Evolutionary conservation across 1,140 invertebrate genomes (phyloP).

Genomic region (Lithobius niger): DNA sequence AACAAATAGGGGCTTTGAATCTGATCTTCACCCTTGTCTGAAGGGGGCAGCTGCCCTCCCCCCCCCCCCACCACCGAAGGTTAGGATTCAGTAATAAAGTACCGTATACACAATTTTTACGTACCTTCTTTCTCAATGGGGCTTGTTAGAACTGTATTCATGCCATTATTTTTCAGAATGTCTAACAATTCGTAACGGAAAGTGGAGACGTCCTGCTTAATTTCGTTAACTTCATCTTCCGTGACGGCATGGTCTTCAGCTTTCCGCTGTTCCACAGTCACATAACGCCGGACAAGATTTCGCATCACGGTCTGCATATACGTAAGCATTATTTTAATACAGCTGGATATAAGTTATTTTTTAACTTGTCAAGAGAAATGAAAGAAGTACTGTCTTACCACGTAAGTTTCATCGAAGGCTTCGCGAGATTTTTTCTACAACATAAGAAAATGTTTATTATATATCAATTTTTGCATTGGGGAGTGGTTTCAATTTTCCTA

Average conservation of each 20-base stretch:
- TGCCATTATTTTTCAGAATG: constrained; percentile 66
- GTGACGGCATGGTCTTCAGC: constrained; percentile 73
- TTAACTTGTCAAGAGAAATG: no score
- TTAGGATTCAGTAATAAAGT: neutral
- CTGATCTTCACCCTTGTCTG: no score
- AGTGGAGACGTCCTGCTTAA: constrained; percentile 82
- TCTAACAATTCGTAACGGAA: constrained; percentile 75
- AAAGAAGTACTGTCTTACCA: no score
- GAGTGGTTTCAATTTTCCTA: no score
- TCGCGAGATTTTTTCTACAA: no score
- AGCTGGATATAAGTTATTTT: neutral
- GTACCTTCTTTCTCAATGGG: neutral
- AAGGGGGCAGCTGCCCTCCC: neutral
- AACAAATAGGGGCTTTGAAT: no score
- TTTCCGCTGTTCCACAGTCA: constrained; percentile 63
- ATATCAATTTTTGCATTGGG: no score
- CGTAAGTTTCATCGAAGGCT: no score
- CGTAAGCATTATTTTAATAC: neutral
- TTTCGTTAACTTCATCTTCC: constrained; percentile 92
- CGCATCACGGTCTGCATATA: constrained; percentile 50
- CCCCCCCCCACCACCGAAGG: neutral
- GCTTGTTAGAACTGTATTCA: constrained; percentile 34
- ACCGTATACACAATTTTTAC: neutral
- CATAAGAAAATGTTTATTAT: no score
- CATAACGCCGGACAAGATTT: constrained; percentile 60